A percentile compares a stretch with the other conserved stretches of the same genome.
Conservation (phyloP, 2,797 vertebrate species). For the Lagorchestes hirsutus region DNA sequence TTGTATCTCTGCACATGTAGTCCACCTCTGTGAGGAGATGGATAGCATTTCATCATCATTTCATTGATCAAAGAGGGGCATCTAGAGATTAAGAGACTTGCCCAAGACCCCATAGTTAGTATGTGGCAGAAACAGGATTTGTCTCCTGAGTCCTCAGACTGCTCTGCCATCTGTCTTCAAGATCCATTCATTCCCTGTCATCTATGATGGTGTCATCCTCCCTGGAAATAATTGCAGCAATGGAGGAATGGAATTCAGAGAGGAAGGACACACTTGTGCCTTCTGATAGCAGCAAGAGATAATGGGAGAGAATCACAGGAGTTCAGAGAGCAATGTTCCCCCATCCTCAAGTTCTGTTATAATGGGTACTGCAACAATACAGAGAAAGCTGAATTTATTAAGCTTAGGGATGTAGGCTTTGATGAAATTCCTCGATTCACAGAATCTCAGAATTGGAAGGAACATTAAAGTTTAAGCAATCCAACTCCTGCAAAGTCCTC, state of each 20-base stretch:
- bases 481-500: neutral
- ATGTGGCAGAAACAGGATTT: neutral
- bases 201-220: neutral
- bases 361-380: neutral
- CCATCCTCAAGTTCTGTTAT: neutral
- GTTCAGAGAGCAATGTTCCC: too few relatives aligned
- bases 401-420: neutral
- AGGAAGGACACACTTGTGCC: neutral
- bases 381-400: neutral
- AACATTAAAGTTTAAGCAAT: neutral
- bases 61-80: neutral
- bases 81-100: neutral
- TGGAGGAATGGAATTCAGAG: neutral
- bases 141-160: neutral
- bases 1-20: neutral
- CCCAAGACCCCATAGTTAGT: too few relatives aligned
- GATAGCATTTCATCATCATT: too few relatives aligned
- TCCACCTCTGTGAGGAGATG: neutral
- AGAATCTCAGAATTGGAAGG: neutral
- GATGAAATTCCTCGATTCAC: neutral
- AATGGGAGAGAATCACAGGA: neutral
- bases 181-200: neutral
- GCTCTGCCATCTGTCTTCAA: neutral
- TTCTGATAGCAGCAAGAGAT: neutral
- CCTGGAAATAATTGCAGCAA: neutral